These are phyloP conservation scores for Zosterops lateralis DNA, from an alignment of 2,113 vertebrate genomes.

Conservation along the genomic window DNA sequence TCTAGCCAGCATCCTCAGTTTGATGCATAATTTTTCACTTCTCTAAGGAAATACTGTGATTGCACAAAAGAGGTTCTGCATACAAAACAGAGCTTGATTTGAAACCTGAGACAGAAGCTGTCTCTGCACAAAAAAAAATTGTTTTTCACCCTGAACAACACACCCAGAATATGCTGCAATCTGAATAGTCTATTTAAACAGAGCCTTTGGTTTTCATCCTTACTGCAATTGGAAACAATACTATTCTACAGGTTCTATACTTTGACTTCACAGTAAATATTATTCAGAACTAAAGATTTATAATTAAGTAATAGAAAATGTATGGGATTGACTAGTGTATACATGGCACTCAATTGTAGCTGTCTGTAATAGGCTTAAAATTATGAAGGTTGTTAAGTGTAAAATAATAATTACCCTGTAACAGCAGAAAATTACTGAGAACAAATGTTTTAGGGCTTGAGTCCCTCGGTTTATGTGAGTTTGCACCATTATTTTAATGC, in stretches of 20 bases:
- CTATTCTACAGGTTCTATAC: neutral
- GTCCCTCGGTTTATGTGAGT: neutral
- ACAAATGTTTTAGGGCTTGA: neutral
- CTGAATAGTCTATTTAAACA: neutral
- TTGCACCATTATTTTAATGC: neutral
- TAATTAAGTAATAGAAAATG: neutral
- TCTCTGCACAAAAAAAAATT: neutral
- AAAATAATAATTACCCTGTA: neutral
- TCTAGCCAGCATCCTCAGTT: neutral
- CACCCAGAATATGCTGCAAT: neutral
- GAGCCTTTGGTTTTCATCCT: neutral
- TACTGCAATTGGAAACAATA: neutral
- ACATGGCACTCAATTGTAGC: neutral
- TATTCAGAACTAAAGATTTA: neutral
- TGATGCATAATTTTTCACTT: neutral
- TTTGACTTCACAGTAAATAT: neutral
- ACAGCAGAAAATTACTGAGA: neutral
- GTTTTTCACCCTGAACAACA: neutral
- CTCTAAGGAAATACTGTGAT: neutral
- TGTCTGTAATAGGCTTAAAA: neutral
- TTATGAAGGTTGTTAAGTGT: neutral
- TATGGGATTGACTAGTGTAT: neutral
- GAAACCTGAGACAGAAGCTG: neutral
- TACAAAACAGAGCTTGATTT: neutral
- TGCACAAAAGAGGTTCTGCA: neutral